phyloP scores from a whole-genome alignment of 1,140 invertebrate species.

The Stegodyphus mimosarum region DNA sequence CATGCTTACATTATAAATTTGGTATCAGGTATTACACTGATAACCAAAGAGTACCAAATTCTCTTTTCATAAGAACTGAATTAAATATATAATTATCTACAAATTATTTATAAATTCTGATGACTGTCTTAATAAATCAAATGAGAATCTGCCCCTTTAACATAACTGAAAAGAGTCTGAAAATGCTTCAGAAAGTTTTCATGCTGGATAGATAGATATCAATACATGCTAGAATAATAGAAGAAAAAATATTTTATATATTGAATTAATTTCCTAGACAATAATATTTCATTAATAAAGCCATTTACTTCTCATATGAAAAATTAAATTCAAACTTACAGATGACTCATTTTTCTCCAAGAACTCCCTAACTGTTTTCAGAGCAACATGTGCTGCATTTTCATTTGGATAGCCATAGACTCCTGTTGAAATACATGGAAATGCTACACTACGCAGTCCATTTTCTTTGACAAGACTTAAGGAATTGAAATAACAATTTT shows the following conservation, averaged over 20 bases:
- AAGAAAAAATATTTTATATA: background rate
- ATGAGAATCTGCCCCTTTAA: too few relatives aligned
- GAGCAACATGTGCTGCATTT: slow-evolving; percentile 79
- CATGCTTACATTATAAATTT: too few relatives aligned
- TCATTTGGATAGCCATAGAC: slow-evolving; percentile 82
- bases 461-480: slow-evolving; percentile 74
- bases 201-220: background rate
- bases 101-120: too few relatives aligned
- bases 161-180: too few relatives aligned
- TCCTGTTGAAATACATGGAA: slow-evolving; percentile 71
- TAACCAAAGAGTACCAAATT: too few relatives aligned
- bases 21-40: too few relatives aligned
- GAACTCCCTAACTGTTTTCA: slow-evolving; percentile 76
- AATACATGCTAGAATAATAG: background rate
- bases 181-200: background rate
- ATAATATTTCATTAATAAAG: slow-evolving; percentile 9
- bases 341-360: slow-evolving; percentile 74
- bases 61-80: too few relatives aligned
- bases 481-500: slow-evolving; percentile 78
- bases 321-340: slow-evolving; percentile 66
- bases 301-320: background rate
- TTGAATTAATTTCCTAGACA: background rate
- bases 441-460: slow-evolving; percentile 75
- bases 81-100: too few relatives aligned
- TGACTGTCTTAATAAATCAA: too few relatives aligned